Base-by-base conservation (phyloP, 2,113 vertebrate species). In the Lota lota region DNA sequence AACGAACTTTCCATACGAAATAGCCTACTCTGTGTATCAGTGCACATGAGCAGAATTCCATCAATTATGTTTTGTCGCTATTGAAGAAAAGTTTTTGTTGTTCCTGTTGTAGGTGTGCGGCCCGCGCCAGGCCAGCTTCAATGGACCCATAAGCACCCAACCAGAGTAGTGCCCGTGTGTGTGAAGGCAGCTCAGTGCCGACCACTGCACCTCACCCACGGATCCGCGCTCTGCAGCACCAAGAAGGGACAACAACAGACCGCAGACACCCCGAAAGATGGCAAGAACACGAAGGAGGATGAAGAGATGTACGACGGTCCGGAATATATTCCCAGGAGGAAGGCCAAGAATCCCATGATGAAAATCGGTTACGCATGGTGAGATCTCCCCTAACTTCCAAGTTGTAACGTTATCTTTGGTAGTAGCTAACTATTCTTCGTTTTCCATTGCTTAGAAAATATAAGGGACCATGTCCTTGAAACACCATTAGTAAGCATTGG, bases 341-440 rank as follows among this genome's bases (percentile, higher is more conserved):
- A 92, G 73, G 94, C 83, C 10, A 95, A 92, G 87, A 97, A 95
- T 78, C 94, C 96, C 3, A 95, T 97, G 95, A 93, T 89, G 81
- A 88, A 84, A 0, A 90, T 99, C 50, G 95, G 93, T 63, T 92
- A 94, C 70, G 96, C 96, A 20, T 99, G 97, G 96, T 98, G 82
- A 94, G 93, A 82, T 56, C 22, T 22, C 28, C 22, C 17, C 14
- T 10, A 47, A 10, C 40, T 14, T 14, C 10, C 40, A 10, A 14
- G 40, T 47, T 47, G 40, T 47, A 12, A 47, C 11, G 28, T 6
- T 33, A 33, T 47, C 10, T 47, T 47, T 10, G 11, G 40, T 10
- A 47, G 40, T 1, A 47, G 40, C 12, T 11, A 10, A 5, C 10
- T 47, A 47, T 47, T 14, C 10, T 47, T 47, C 40, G 2, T 4